These are phyloP conservation scores for Corythucha ciliata DNA, from an alignment of 2,888 invertebrate species.

Conservation along the genomic window DNA sequence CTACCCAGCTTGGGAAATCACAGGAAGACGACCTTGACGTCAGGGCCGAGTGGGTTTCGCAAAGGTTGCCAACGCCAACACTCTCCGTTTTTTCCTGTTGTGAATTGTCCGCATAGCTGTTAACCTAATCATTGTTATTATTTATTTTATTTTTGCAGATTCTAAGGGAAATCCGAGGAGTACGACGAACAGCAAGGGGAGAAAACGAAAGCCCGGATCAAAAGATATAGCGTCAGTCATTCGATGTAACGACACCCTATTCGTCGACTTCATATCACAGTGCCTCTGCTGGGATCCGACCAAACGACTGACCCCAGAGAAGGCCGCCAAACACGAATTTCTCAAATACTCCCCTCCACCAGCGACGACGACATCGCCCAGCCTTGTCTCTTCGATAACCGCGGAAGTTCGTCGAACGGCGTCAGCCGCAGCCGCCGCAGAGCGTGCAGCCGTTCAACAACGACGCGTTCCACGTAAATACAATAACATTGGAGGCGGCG, in stretches of 20 bases:
- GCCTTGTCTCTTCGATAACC: constrained; percentile 38
- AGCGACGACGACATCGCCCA: constrained; percentile 35
- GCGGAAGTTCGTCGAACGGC: constrained; percentile 39
- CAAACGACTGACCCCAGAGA: constrained; percentile 81
- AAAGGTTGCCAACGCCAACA: neutral
- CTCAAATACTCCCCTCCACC: constrained; percentile 51
- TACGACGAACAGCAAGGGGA: constrained; percentile 87
- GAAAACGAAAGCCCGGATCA: constrained; percentile 79
- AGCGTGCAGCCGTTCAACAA: constrained; percentile 35
- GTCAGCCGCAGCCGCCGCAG: constrained; percentile 45
- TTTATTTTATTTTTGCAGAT: constrained; percentile 48
- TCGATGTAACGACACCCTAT: constrained; percentile 75
- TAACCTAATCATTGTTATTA: too few species aligned
- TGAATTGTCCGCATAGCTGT: too few species aligned
- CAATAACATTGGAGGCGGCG: neutral
- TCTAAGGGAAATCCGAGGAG: constrained; percentile 85
- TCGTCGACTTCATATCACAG: constrained; percentile 80
- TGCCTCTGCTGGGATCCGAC: constrained; percentile 88
- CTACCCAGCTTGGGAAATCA: too few species aligned
- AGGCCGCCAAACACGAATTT: constrained; percentile 84
- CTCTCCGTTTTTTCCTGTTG: neutral
- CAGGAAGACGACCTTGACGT: too few species aligned
- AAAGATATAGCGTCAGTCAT: constrained; percentile 71
- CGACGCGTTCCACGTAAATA: neutral
- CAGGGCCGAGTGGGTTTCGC: too few species aligned